These are phyloP conservation scores for Channa maculata DNA, from an alignment of 2,113 vertebrate genomes.

Conservation along the genomic window DNA sequence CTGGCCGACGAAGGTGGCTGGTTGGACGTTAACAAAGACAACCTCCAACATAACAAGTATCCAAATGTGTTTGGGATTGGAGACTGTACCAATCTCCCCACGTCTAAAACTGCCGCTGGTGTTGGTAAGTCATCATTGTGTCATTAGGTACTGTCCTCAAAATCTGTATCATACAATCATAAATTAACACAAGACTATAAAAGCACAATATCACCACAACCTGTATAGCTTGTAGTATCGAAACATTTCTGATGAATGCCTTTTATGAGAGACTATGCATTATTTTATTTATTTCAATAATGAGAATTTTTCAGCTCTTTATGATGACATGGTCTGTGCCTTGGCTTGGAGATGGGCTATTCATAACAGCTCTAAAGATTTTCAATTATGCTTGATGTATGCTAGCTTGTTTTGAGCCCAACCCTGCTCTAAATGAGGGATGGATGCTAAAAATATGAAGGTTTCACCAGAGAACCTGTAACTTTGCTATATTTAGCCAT, in stretches of 20 bases:
- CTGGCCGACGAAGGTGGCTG: conserved; percentile 88
- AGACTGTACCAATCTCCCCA: conserved; percentile 96
- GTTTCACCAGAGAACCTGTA: too few species aligned
- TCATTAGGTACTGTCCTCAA: background rate
- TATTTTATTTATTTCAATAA: too few species aligned
- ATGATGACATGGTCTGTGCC: too few species aligned
- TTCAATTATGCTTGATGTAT: background rate
- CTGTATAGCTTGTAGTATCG: background rate
- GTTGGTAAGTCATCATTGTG: conserved; percentile 83
- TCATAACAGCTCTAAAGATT: too few species aligned
- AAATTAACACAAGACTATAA: background rate
- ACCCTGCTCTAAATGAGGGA: too few species aligned
- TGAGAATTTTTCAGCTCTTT: too few species aligned
- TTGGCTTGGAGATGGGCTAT: too few species aligned
- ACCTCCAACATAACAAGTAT: conserved; percentile 91
- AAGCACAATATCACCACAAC: conserved; percentile 5
- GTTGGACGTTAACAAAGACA: conserved; percentile 92
- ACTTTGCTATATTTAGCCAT: too few species aligned
- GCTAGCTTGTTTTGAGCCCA: too few species aligned
- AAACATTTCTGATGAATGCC: too few species aligned
- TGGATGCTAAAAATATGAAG: too few species aligned
- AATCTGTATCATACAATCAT: conserved; percentile 24
- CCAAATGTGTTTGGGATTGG: conserved; percentile 96
- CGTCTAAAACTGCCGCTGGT: conserved; percentile 92
- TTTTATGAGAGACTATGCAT: too few species aligned